These are phyloP conservation scores for Eupithecia insigniata DNA, from an alignment of 2,888 invertebrate species.

Conservation along the genomic window DNA sequence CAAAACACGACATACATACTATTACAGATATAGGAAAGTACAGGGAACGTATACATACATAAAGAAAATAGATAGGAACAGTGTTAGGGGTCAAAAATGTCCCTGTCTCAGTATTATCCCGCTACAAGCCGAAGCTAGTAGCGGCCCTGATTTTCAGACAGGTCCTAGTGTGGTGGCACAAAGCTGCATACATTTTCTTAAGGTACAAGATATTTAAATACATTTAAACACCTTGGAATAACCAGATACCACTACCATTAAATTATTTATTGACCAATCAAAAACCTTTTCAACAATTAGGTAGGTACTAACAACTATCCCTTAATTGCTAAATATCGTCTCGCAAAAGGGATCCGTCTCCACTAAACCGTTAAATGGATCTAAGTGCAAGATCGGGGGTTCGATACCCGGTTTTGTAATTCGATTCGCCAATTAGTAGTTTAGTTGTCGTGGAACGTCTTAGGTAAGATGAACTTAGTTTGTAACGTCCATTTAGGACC, in stretches of 20 bases:
- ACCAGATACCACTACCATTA: background rate
- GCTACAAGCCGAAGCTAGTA: too few species aligned
- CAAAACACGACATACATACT: too few species aligned
- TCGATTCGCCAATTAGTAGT: constrained; percentile 83
- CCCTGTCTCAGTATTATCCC: too few species aligned
- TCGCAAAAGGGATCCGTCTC: constrained; percentile 76
- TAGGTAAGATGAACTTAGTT: constrained; percentile 64
- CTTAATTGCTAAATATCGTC: constrained; percentile 80
- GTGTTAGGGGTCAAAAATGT: too few species aligned
- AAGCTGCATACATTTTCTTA: too few species aligned
- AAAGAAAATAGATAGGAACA: too few species aligned
- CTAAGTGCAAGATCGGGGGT: constrained; percentile 81
- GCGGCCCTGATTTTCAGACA: too few species aligned
- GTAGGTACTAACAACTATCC: constrained; percentile 55
- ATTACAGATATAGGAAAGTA: too few species aligned
- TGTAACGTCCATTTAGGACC: constrained; percentile 59
- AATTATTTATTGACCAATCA: constrained; percentile 11
- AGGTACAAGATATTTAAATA: too few species aligned
- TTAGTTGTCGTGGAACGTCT: constrained; percentile 76
- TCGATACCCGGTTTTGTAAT: constrained; percentile 81
- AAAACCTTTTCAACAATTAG: constrained; percentile 13
- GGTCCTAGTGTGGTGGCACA: too few species aligned
- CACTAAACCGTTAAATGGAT: constrained; percentile 84
- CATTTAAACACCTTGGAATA: background rate
- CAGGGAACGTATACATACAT: too few species aligned